Base-by-base conservation (phyloP, 2,797 vertebrate genomes). In the Melanogrammus aeglefinus region DNA sequence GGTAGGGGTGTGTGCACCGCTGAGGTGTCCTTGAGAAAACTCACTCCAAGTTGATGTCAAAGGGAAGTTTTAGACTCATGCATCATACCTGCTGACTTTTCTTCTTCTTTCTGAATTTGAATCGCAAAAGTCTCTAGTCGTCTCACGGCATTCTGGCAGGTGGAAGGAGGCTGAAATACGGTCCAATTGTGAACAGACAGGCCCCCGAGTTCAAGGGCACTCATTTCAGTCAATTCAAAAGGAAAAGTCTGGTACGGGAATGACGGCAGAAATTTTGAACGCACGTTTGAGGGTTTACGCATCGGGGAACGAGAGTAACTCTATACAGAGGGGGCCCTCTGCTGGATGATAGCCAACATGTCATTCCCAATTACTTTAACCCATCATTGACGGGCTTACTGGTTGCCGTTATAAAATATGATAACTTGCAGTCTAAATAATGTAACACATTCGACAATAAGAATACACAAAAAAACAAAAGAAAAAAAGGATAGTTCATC, bases 1-100 rank as follows among this genome's bases (percentile, higher is more conserved):
- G n/a, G 18, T 21, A 41, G n/a, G 38, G 13, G n/a, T 10, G 21
- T 12, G 21, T 73, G 72, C 33, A 85, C 89, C 47, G 81, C 89
- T 83, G 87, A 75, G 47, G 76, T 76, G 87, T 89, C 90, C 90
- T 89, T 92, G 89, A 91, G 86, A 84, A 86, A 84, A 91, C 88
- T 88, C 82, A 88, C 84, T 86, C 77, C 57, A 83, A 85, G 86
- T 83, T 77, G 85, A 89, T 86, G 84, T 87, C 84, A 86, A 87
- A 81, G 86, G 83, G 86, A 73, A 81, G 89, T 90, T 31, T 71
- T 86, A 89, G 85, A 38, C 78, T 69, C 88, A 81, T 86, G 84
- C 90, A 90, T 92, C 87, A 88, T 87, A 89, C 85, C 31, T 29
- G 85, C 87, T 83, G 86, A 87, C 86, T 84, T 83, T 51, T 51